Evolutionary conservation across 1,140 invertebrate genomes (phyloP).

Genomic region (Ephestia elutella): DNA sequence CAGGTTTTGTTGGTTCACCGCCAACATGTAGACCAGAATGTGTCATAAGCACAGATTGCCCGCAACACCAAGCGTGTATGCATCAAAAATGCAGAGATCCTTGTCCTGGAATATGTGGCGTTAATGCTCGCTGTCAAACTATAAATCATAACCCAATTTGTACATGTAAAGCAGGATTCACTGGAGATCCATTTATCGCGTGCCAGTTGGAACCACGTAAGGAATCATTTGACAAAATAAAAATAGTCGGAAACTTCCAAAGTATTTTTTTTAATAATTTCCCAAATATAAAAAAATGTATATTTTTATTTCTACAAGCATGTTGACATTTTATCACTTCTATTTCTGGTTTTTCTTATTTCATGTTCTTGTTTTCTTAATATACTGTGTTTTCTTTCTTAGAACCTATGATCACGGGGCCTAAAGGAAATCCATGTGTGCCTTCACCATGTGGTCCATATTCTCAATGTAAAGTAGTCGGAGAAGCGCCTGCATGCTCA

Average conservation of each 20-base stretch:
- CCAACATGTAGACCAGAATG: constrained; percentile 89
- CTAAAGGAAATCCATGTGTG: constrained; percentile 79
- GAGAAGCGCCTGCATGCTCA: constrained; percentile 82
- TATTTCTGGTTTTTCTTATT: constrained; percentile 32
- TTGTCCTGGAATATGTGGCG: constrained; percentile 89
- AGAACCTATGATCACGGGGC: constrained; percentile 68
- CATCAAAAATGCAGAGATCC: constrained; percentile 88
- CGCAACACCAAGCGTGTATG: constrained; percentile 86
- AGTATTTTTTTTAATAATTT: constrained; percentile 18
- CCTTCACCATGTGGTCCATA: constrained; percentile 89
- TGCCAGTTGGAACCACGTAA: constrained; percentile 76
- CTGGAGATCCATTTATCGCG: constrained; percentile 89
- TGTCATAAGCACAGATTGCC: constrained; percentile 86
- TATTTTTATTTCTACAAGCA: background rate
- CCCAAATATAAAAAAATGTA: background rate
- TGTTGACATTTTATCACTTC: constrained; percentile 39
- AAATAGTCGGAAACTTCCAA: constrained; percentile 15
- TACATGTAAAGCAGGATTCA: constrained; percentile 85
- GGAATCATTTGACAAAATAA: constrained; percentile 36
- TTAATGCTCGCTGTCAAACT: constrained; percentile 86
- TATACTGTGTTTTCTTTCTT: constrained; percentile 58
- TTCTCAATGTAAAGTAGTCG: constrained; percentile 82
- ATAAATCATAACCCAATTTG: constrained; percentile 90
- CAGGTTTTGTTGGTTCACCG: constrained; percentile 85
- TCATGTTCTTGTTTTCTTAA: constrained; percentile 39